Percentiles rank a stretch among this genome's conserved stretches.
phyloP scores from a whole-genome alignment of 2,888 invertebrate species.

The Tethea ocularis region DNA sequence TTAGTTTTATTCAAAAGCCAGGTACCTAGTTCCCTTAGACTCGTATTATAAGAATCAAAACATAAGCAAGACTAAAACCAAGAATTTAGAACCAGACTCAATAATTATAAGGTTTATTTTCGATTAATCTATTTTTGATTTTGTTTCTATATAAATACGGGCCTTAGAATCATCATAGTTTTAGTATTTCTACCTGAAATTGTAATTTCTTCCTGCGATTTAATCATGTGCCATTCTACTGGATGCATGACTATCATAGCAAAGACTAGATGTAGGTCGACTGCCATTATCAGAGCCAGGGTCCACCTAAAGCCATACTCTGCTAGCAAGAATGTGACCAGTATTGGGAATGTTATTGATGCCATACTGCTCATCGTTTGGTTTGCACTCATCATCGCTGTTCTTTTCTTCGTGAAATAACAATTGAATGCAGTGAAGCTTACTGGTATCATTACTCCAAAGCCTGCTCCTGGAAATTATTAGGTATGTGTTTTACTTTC shows the following conservation, averaged over 20 bases:
- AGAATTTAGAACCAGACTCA: too few relatives aligned
- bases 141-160: slow-evolving; percentile 14
- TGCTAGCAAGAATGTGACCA: slow-evolving; percentile 84
- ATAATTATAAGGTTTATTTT: too few relatives aligned
- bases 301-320: slow-evolving; percentile 89
- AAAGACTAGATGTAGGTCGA: slow-evolving; percentile 86
- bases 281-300: slow-evolving; percentile 85
- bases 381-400: slow-evolving; percentile 89
- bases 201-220: slow-evolving; percentile 34
- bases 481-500: neutral
- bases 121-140: too few relatives aligned
- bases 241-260: slow-evolving; percentile 90
- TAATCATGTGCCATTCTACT: slow-evolving; percentile 87
- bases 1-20: too few relatives aligned
- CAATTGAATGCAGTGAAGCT: slow-evolving; percentile 89
- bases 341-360: slow-evolving; percentile 87
- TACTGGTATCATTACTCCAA: slow-evolving; percentile 89
- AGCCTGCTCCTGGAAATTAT: slow-evolving; percentile 84
- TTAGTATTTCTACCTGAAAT: slow-evolving; percentile 36
- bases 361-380: slow-evolving; percentile 88
- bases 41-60: slow-evolving; percentile 8
- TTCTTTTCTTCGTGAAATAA: slow-evolving; percentile 88
- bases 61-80: neutral
- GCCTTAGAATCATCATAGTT: too few relatives aligned
- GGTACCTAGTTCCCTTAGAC: too few relatives aligned